Evolutionary conservation across 2,888 invertebrate species (phyloP), one percentile per base, ranked within the genome.

Genomic region (Amphimallon solstitiale): DNA sequence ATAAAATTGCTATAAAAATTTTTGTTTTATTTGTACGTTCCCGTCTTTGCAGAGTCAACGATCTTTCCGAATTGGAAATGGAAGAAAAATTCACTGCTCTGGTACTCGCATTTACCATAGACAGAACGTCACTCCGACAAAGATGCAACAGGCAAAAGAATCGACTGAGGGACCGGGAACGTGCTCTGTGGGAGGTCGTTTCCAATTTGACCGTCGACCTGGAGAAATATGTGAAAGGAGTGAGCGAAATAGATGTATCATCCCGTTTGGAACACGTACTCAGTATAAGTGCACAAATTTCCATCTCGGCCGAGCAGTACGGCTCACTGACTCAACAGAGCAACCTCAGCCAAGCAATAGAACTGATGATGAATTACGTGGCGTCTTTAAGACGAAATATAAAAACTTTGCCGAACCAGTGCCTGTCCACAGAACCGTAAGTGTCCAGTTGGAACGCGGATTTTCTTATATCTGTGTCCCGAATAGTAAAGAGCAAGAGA

Each of bases 281-380:
- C 35, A 37, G 46, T 4, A 37, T 60, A 6, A 62, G 64, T 21
- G 29, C 56, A 6, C 65, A 69, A 64, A 23, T 64, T 2, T 66
- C 62, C 63, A 49, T 54, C 14, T 68, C 67, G 68, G 72, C 69
- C 56, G 70, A 38, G 70, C 70, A 66, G 45, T 71, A 35, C 66
- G 72, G 72, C 37, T 66, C 66, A 5, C 49, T 72, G 34, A 61
- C 38, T 6, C 70, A 68, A 43, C 71, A 72, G 45, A 17, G 43
- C 6, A 56, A 54, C 7, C 23, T 65, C 45, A 46, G 63, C 63
- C 63, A 63, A 21, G 56, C 61, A 45, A 45, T 67, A 40, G 65
- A 61, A 38, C 38, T 71, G 46, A 68, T 70, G 67, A 68, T 68
- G 9, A 70, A 70, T 52, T 68, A 72, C 49, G 62, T 64, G 9